A percentile compares a stretch with the other conserved stretches of the same genome.
phyloP scores from a whole-genome alignment of 2,797 vertebrate genomes.

The Siniperca obscura region DNA sequence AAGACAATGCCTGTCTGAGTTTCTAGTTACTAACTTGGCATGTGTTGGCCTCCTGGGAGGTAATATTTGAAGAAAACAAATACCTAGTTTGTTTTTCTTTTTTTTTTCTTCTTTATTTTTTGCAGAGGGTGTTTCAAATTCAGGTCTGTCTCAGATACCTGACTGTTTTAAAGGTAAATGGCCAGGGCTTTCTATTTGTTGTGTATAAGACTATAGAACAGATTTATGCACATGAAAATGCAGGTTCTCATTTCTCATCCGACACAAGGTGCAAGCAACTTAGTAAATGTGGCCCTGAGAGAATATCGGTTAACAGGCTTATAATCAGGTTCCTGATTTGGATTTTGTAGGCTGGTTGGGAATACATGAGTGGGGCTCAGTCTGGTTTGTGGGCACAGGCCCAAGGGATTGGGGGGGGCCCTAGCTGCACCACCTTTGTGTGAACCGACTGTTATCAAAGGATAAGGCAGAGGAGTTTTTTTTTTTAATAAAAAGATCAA shows the following conservation, averaged over 20 bases:
- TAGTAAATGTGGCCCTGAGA: constrained; percentile 33
- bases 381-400: not conserved
- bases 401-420: not conserved
- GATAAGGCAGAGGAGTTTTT: not conserved
- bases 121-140: constrained; percentile 15
- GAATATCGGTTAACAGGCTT: constrained; percentile 46
- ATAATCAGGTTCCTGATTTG: constrained; percentile 41
- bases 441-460: not conserved
- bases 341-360: constrained; percentile 26
- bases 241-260: constrained; percentile 40
- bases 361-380: constrained; percentile 9
- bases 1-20: constrained; percentile 33
- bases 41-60: constrained; percentile 46
- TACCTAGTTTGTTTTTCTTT: constrained; percentile 18
- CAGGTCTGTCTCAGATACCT: constrained; percentile 14
- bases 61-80: constrained; percentile 51
- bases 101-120: not conserved
- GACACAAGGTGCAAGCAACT: constrained; percentile 29
- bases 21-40: constrained; percentile 60
- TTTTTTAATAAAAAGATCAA: not conserved
- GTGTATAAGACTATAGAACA: not conserved
- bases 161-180: constrained; percentile 27
- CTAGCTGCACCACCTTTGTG: not conserved
- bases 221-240: constrained; percentile 5
- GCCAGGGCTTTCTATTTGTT: constrained; percentile 9